A percentile compares a stretch with the other conserved stretches of the same genome.
phyloP scores from a whole-genome alignment of 2,888 invertebrate species.

The Drosophila testacea region DNA sequence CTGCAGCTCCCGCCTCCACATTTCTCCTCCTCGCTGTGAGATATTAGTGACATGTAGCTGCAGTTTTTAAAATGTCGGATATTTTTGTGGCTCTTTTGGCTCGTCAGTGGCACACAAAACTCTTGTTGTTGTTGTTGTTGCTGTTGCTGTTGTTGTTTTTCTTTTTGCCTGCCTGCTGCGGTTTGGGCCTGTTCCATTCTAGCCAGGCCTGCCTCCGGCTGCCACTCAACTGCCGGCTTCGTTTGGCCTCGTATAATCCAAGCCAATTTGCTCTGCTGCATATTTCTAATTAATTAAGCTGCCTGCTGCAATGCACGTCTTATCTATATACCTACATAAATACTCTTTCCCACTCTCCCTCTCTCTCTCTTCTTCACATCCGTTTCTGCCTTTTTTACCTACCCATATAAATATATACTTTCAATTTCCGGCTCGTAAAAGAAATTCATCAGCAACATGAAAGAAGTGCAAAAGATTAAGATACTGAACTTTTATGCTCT shows the following conservation, averaged over 20 bases:
- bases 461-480: conserved; percentile 31
- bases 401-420: conserved; percentile 40
- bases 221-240: conserved; percentile 39
- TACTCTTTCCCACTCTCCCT: neutral
- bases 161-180: neutral
- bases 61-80: conserved; percentile 64
- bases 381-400: neutral
- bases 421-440: conserved; percentile 66
- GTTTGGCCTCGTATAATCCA: conserved; percentile 36
- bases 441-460: conserved; percentile 30
- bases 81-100: conserved; percentile 31
- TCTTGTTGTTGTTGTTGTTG: conserved; percentile 6
- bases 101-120: conserved; percentile 4
- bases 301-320: conserved; percentile 54
- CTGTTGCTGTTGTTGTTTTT: neutral
- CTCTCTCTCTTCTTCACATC: neutral
- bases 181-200: conserved; percentile 6
- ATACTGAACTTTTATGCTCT: conserved; percentile 5
- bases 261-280: conserved; percentile 69
- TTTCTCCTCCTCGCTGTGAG: conserved; percentile 25
- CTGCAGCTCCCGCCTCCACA: conserved; percentile 6
- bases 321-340: conserved; percentile 10
- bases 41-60: conserved; percentile 73
- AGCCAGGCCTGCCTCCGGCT: conserved; percentile 16
- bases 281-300: conserved; percentile 75